These are phyloP conservation scores for Chydorus sphaericus DNA, from an alignment of 2,888 invertebrate species.

Conservation along the genomic window DNA sequence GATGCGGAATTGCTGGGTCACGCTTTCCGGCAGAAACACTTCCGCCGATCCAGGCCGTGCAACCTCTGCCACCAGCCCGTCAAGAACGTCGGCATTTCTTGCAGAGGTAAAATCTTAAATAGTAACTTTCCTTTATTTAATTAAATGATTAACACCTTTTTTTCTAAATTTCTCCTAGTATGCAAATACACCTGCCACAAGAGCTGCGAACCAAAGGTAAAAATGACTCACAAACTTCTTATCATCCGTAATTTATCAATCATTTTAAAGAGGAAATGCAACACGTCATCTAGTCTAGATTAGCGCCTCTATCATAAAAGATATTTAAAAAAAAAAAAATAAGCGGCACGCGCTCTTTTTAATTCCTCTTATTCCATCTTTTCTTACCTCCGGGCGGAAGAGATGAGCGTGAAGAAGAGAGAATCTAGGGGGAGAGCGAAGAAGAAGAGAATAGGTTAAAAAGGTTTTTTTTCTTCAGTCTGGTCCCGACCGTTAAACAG, in stretches of 20 bases:
- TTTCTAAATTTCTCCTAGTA: constrained; percentile 39
- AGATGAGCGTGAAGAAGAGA: too few species aligned
- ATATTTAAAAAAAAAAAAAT: neutral
- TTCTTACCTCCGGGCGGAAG: too few species aligned
- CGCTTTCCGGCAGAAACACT: constrained; percentile 56
- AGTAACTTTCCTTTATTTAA: too few species aligned
- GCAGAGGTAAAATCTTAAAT: too few species aligned
- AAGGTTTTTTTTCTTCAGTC: too few species aligned
- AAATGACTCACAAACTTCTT: constrained; percentile 21
- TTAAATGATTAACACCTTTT: neutral
- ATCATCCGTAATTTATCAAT: neutral
- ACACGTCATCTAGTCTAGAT: neutral
- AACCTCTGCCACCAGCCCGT: constrained; percentile 65
- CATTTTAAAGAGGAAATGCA: neutral
- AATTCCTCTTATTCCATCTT: too few species aligned
- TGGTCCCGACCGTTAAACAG: too few species aligned
- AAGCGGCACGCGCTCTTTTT: too few species aligned
- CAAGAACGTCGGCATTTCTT: constrained; percentile 55
- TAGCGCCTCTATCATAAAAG: neutral
- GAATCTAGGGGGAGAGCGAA: too few species aligned
- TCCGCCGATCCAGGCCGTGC: constrained; percentile 58
- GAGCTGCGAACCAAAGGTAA: constrained; percentile 61
- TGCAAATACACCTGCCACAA: constrained; percentile 70
- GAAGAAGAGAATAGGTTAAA: too few species aligned
- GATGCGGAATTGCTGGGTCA: constrained; percentile 29